Evolutionary conservation across 2,113 vertebrate genomes (phyloP).

Genomic region (Actenoides lindsayi): DNA sequence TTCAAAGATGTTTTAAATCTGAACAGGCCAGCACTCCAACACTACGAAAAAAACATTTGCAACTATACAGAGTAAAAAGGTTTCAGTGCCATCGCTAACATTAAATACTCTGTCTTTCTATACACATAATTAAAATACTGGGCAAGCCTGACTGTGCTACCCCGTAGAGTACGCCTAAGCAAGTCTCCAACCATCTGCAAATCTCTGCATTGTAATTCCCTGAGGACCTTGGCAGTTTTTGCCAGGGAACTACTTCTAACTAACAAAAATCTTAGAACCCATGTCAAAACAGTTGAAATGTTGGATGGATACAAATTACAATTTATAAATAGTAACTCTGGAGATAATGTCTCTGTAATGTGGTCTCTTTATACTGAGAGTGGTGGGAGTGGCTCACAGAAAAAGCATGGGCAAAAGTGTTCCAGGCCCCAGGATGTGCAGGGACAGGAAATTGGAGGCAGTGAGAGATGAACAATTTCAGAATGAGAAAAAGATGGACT

Average conservation of each 20-base stretch:
- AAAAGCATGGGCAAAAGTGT: neutral
- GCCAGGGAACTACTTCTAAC: conserved; percentile 6
- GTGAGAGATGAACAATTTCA: neutral
- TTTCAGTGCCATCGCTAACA: neutral
- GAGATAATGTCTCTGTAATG: neutral
- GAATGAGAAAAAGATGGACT: conserved; percentile 19
- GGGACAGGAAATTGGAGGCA: conserved; percentile 25
- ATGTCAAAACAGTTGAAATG: neutral
- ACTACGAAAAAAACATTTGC: neutral
- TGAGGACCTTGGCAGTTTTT: neutral
- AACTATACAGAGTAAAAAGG: neutral
- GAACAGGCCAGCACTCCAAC: neutral
- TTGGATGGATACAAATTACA: neutral
- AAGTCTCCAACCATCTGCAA: neutral
- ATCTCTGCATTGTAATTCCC: neutral
- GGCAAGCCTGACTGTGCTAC: neutral
- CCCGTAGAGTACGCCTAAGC: neutral
- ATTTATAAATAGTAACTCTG: conserved; percentile 14
- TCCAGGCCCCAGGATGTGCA: neutral
- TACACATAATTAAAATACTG: neutral
- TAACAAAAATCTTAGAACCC: conserved; percentile 1
- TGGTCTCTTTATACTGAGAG: neutral
- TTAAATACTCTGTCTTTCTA: neutral
- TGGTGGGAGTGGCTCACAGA: neutral
- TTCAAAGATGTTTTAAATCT: neutral